These are phyloP conservation scores for Tricholauxania praeusta DNA, from an alignment of 2,888 invertebrate genomes.

Conservation along the genomic window DNA sequence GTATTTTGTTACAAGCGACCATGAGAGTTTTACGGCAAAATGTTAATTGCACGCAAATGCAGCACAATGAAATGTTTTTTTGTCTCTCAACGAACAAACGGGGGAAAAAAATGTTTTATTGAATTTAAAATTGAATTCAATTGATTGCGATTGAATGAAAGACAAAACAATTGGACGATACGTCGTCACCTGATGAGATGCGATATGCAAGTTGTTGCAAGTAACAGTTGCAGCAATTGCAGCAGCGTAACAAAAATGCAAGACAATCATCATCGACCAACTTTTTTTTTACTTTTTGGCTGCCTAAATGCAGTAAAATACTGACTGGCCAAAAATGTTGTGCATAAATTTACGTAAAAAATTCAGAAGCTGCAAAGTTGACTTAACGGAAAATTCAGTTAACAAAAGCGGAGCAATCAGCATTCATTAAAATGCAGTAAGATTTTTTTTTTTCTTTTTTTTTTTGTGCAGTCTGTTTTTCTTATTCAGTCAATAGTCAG, in stretches of 20 bases:
- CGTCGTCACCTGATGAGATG: conserved; percentile 15
- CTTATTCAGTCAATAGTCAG: too few species aligned
- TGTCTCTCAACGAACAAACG: neutral
- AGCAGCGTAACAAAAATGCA: neutral
- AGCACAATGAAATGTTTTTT: conserved; percentile 8
- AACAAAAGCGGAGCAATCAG: too few species aligned
- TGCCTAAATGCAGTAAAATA: neutral
- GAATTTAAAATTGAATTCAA: conserved; percentile 27
- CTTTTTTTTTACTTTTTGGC: too few species aligned
- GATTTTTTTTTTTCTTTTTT: too few species aligned
- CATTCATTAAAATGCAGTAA: too few species aligned
- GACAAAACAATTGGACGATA: conserved; percentile 16
- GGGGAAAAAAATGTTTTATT: neutral
- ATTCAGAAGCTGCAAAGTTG: too few species aligned
- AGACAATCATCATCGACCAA: neutral
- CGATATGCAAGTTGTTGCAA: conserved; percentile 6
- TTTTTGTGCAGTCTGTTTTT: too few species aligned
- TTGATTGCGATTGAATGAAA: conserved; percentile 13
- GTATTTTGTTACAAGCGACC: conserved; percentile 29
- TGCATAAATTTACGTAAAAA: too few species aligned
- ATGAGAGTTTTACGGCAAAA: conserved; percentile 37
- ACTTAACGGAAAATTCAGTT: too few species aligned
- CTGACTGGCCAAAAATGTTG: too few species aligned
- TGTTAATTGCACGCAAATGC: conserved; percentile 55
- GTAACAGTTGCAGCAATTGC: conserved; percentile 1